Base-by-base conservation (phyloP, 2,888 invertebrate species). In the Tinea pellionella region DNA sequence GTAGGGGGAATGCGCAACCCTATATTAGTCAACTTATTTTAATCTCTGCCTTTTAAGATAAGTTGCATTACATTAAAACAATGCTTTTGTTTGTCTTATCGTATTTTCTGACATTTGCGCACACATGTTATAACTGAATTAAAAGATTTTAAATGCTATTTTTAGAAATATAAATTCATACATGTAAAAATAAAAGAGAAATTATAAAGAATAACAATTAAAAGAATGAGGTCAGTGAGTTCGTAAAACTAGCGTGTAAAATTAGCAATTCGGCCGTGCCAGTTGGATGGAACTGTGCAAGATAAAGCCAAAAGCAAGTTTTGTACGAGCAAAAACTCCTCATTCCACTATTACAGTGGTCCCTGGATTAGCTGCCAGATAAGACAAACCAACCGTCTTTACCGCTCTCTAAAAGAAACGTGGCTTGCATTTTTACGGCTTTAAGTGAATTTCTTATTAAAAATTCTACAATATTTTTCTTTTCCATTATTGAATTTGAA, bases 201-300 rank as follows among this genome's bases (percentile, higher is more conserved):
- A 8, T 51, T 18, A 53, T 53, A 4, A 24, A 24, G 24, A 12
- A 53, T 53, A 24, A 18, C 9, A 24, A 24, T 24, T 56, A 57
- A 13, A 13, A 32, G 32, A 57, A 57, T 15, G 16, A 32, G 32
- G 57, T 57, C 57, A 19, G 15, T 32, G 32, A 32, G 32, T 57
- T 57, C 58, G 32, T 19, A 53, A 19, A 61, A 47, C 15, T 59
- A 15, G 61, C 30, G 53, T 51, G n/a, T 53, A 59, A 43, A 61
- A 61, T 61, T 61, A 51, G 61, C 61, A 61, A 59, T 61, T 59
- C 59, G n/a, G 8, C 42, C 13, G 57, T 24, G 47, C 13, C 55
- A 55, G 55, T 55, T 24, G 47, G 16, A 47, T 47, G 47, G 18
- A 55, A 29, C 24, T 55, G 6, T 19, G 29, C 9, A 32, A 57